These are phyloP conservation scores for Acyrthosiphon pisum DNA, from an alignment of 1,140 invertebrate genomes.

Conservation along the genomic window DNA sequence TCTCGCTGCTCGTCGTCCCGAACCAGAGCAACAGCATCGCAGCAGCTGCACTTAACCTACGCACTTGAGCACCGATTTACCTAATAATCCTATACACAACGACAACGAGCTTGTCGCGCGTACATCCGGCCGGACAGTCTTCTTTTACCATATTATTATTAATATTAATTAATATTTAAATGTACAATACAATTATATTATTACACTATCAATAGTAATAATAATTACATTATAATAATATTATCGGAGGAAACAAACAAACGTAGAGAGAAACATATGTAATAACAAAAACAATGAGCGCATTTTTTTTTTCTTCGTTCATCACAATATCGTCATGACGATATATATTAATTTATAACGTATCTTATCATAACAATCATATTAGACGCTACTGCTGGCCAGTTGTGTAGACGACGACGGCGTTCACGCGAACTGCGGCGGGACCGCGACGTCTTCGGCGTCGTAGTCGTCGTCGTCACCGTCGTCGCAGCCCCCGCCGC, in stretches of 20 bases:
- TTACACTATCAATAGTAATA: neutral
- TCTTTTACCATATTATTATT: neutral
- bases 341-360: too few relatives aligned
- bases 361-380: neutral
- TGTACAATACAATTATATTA: neutral
- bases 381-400: neutral
- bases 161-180: conserved; percentile 1
- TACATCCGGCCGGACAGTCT: neutral
- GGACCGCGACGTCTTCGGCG: neutral
- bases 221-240: neutral
- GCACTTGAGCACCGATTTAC: conserved; percentile 35
- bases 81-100: neutral
- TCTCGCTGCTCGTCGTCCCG: neutral
- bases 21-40: neutral
- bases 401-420: too few relatives aligned
- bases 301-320: conserved; percentile 24
- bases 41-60: conserved; percentile 5
- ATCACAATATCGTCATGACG: neutral
- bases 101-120: neutral
- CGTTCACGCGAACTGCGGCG: neutral
- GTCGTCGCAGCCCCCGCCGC: too few relatives aligned
- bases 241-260: neutral
- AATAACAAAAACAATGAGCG: conserved; percentile 33
- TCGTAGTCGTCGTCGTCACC: neutral
- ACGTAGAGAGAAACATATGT: neutral